Conservation (phyloP, 2,888 invertebrate species). For the Slavum lentiscoides region DNA sequence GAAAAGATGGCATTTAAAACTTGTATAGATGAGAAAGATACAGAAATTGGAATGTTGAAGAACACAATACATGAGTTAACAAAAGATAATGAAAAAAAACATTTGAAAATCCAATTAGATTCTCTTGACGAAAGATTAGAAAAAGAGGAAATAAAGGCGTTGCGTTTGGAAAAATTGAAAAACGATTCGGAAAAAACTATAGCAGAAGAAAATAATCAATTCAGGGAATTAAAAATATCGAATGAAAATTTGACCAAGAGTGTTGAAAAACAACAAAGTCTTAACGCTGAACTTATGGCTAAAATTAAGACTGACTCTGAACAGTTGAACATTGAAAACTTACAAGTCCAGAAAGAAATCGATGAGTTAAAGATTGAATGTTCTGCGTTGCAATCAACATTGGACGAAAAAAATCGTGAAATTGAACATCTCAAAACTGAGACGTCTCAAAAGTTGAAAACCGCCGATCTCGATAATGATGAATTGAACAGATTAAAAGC, state of each 20-base stretch:
- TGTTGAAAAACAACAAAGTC: slow-evolving; percentile 6
- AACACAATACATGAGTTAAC: background rate
- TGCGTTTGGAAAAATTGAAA: slow-evolving; percentile 23
- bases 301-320: slow-evolving; percentile 8
- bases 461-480: background rate
- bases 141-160: background rate
- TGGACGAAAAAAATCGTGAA: slow-evolving; percentile 16
- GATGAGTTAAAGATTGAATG: slow-evolving; percentile 35
- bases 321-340: slow-evolving; percentile 36
- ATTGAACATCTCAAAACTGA: slow-evolving; percentile 36
- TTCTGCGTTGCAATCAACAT: background rate
- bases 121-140: background rate
- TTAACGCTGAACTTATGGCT: background rate
- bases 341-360: slow-evolving; percentile 54
- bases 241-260: slow-evolving; percentile 24
- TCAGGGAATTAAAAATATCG: slow-evolving; percentile 3
- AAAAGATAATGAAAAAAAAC: slow-evolving; percentile 29
- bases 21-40: slow-evolving; percentile 6
- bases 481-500: slow-evolving; percentile 25
- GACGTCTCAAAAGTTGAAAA: slow-evolving; percentile 23
- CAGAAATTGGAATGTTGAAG: slow-evolving; percentile 24
- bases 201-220: slow-evolving; percentile 37
- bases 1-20: slow-evolving; percentile 11
- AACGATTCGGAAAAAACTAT: slow-evolving; percentile 37
- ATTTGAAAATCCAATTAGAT: slow-evolving; percentile 29